Conservation (phyloP, 2,888 invertebrate species). For the Drosophila villosipedis region DNA sequence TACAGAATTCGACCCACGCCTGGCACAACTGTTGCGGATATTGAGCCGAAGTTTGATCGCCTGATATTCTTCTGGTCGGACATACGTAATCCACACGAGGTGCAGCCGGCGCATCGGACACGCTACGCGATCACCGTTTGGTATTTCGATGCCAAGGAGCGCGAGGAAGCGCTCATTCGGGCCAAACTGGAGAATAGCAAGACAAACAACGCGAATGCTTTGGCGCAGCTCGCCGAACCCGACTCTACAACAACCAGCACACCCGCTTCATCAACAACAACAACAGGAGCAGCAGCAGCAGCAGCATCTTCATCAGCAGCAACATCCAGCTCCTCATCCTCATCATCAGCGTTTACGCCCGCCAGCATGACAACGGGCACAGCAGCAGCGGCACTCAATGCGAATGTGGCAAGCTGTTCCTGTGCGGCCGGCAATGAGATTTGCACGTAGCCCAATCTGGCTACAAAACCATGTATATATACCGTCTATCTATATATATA, state of each 20-base stretch:
- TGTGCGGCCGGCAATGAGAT: constrained; percentile 75
- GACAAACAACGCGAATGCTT: constrained; percentile 42
- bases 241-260: constrained; percentile 55
- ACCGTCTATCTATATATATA: constrained; percentile 6
- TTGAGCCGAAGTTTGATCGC: constrained; percentile 96
- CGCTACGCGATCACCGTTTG: constrained; percentile 96
- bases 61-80: constrained; percentile 99
- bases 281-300: constrained; percentile 20
- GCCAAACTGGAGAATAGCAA: constrained; percentile 59
- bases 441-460: constrained; percentile 77
- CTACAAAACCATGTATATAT: constrained; percentile 23
- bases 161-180: constrained; percentile 88
- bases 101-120: constrained; percentile 95
- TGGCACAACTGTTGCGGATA: constrained; percentile 93
- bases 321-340: constrained; percentile 9
- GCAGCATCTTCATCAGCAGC: background rate
- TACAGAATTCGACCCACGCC: constrained; percentile 94
- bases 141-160: constrained; percentile 95
- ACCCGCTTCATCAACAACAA: constrained; percentile 38
- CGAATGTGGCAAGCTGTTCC: constrained; percentile 69
- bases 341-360: constrained; percentile 49
- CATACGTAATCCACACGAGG: constrained; percentile 97
- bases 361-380: constrained; percentile 61
- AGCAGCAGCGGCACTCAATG: constrained; percentile 57
- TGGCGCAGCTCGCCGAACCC: constrained; percentile 53